Conservation (phyloP, 2,797 vertebrate species). For the Sarcophilus harrisii region DNA sequence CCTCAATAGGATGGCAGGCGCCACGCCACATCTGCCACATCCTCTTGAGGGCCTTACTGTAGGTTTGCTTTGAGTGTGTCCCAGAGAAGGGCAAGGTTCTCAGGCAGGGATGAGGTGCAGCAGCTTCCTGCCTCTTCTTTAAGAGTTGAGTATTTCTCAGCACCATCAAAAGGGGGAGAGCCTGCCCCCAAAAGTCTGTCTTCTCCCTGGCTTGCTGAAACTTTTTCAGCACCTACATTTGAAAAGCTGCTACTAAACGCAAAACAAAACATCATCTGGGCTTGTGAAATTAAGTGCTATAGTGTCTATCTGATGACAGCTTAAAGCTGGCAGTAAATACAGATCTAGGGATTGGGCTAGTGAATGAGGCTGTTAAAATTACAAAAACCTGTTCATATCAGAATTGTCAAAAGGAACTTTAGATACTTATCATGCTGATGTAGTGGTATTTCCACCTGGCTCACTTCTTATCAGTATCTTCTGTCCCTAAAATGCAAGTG, state of each 20-base stretch:
- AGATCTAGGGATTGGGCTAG: slow-evolving; percentile 95
- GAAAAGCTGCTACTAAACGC: slow-evolving; percentile 86
- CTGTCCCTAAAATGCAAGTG: slow-evolving; percentile 94
- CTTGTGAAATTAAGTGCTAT: slow-evolving; percentile 96
- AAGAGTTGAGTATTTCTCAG: not conserved
- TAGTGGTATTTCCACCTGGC: slow-evolving; percentile 92
- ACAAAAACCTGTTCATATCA: slow-evolving; percentile 91
- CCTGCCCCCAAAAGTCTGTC: not conserved
- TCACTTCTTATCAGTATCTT: slow-evolving; percentile 87
- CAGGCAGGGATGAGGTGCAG: not conserved
- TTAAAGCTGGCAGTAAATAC: slow-evolving; percentile 96
- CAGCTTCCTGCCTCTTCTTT: not conserved
- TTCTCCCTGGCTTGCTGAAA: slow-evolving; percentile 77
- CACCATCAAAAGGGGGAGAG: not conserved
- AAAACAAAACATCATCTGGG: slow-evolving; percentile 94
- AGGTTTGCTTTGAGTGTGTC: not conserved
- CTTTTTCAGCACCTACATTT: slow-evolving; percentile 85
- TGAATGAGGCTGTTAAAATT: slow-evolving; percentile 93
- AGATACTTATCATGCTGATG: slow-evolving; percentile 88
- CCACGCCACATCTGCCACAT: not conserved
- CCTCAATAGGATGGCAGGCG: not conserved
- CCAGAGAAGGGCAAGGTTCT: not conserved
- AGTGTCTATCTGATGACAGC: slow-evolving; percentile 94
- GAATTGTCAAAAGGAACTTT: slow-evolving; percentile 91
- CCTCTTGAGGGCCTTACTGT: not conserved